Percentiles rank a stretch among this genome's conserved stretches.
Evolutionary conservation across 1,140 invertebrate genomes (phyloP).

Genomic region (Archivesica marissinica): DNA sequence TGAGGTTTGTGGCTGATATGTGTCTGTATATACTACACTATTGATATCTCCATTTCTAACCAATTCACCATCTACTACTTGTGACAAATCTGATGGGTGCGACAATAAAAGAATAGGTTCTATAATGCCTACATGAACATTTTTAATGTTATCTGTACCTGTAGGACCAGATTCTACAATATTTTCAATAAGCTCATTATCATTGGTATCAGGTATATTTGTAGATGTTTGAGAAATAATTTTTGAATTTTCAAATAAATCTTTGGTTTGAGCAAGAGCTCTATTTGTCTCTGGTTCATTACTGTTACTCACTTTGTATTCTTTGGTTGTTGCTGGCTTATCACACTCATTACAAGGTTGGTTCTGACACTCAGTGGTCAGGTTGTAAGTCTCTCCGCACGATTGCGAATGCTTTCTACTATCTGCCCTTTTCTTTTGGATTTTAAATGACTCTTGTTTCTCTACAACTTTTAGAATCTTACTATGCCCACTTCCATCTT

Average conservation of each 20-base stretch:
- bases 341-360: not conserved
- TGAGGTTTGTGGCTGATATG: slow-evolving; percentile 15
- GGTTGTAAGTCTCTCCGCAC: not conserved
- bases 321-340: not conserved
- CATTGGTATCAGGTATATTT: not conserved
- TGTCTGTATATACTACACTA: not conserved
- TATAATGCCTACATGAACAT: no score
- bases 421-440: slow-evolving; percentile 12
- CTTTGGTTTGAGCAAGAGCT: not conserved
- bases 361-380: not conserved
- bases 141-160: not conserved
- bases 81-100: not conserved
- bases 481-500: not conserved
- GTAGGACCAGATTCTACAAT: not conserved
- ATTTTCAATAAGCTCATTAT: not conserved
- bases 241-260: not conserved
- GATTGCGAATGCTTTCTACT: not conserved
- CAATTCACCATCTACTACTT: not conserved
- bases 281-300: no score
- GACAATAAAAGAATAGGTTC: no score
- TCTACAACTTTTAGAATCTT: slow-evolving; percentile 44
- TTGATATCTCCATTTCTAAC: not conserved
- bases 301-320: no score
- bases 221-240: not conserved
- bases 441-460: slow-evolving; percentile 19